Conservation (phyloP, 2,888 invertebrate genomes). For the Cerastis leucographa region DNA sequence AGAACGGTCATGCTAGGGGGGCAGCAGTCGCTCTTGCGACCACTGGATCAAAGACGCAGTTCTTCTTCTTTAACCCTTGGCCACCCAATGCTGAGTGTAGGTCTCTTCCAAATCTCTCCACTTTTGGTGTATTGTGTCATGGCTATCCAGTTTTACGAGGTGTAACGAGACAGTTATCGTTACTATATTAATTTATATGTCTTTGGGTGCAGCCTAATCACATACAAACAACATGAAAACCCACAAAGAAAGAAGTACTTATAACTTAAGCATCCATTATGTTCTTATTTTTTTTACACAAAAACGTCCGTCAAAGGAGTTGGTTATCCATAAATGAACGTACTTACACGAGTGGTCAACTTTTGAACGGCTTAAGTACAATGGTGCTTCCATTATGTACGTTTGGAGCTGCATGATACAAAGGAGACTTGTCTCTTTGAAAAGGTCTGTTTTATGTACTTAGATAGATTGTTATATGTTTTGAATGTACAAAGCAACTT, state of each 20-base stretch:
- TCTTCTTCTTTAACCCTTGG: too few relatives aligned
- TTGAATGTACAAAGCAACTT: not conserved
- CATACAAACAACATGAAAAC: not conserved
- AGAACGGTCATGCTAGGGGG: too few relatives aligned
- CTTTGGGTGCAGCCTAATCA: not conserved
- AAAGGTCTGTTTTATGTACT: not conserved
- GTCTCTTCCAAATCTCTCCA: too few relatives aligned
- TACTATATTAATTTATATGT: too few relatives aligned
- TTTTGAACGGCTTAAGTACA: constrained; percentile 26
- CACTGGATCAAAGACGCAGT: too few relatives aligned
- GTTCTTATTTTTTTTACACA: not conserved
- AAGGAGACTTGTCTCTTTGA: constrained; percentile 17
- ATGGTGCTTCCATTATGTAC: constrained; percentile 31
- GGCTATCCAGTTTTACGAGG: too few relatives aligned
- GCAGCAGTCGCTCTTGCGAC: too few relatives aligned
- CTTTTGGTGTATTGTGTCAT: too few relatives aligned
- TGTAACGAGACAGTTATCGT: too few relatives aligned
- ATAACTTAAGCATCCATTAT: constrained; percentile 9
- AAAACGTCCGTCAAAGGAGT: constrained; percentile 30
- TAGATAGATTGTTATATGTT: not conserved
- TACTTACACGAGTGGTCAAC: constrained; percentile 32
- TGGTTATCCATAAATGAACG: constrained; percentile 33
- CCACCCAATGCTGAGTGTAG: too few relatives aligned
- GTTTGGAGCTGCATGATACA: not conserved
- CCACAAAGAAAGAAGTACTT: not conserved